phyloP scores from a whole-genome alignment of 2,888 invertebrate genomes.

The Geophilus truncorum region DNA sequence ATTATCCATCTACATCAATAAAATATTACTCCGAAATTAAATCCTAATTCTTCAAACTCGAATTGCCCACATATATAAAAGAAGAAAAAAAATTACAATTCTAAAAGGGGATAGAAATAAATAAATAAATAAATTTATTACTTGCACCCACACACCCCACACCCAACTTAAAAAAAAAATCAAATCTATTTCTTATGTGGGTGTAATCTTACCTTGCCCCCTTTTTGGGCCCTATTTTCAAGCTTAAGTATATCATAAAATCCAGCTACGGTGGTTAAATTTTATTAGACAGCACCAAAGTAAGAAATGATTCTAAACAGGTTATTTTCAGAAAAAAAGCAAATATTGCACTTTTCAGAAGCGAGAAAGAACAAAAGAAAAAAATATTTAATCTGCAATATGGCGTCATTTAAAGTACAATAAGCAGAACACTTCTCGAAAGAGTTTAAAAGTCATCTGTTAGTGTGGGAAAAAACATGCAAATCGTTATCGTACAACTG shows the following conservation, averaged over 20 bases:
- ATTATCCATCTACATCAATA: neutral
- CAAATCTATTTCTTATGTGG: neutral
- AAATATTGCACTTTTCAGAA: neutral
- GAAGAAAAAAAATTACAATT: neutral
- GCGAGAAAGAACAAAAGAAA: neutral
- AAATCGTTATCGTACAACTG: neutral
- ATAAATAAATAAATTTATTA: neutral
- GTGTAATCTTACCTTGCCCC: neutral
- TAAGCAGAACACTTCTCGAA: neutral
- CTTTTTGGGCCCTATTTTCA: neutral
- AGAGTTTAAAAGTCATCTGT: neutral
- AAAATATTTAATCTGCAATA: neutral
- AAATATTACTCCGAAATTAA: neutral
- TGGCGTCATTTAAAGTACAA: neutral
- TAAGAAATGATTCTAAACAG: too few species aligned
- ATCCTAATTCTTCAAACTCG: neutral
- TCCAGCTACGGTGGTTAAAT: slow-evolving; percentile 5
- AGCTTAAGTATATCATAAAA: neutral
- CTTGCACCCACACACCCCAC: too few species aligned
- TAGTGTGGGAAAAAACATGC: neutral
- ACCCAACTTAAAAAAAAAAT: neutral
- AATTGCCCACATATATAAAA: too few species aligned
- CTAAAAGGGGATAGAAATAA: neutral
- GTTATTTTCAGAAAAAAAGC: too few species aligned
- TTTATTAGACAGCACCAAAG: slow-evolving; percentile 18